These are phyloP conservation scores for Anolis carolinensis DNA, from an alignment of 2,113 vertebrate species.

Conservation along the genomic window DNA sequence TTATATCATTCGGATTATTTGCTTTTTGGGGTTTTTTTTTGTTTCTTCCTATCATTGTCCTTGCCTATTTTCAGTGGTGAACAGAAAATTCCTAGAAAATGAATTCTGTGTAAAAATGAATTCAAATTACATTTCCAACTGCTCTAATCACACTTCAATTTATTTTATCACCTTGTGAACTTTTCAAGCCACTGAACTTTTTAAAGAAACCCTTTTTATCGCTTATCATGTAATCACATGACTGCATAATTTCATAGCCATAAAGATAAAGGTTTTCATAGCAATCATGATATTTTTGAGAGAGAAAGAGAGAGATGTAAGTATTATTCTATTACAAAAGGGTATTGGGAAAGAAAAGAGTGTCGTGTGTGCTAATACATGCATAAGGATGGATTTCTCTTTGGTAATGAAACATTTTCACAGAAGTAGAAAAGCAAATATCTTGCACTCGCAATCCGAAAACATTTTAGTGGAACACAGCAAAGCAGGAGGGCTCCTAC, in stretches of 20 bases:
- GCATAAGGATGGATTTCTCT: too few relatives aligned
- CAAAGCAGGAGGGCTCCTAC: too few relatives aligned
- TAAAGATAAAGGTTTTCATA: background rate
- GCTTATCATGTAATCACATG: background rate
- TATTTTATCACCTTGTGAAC: background rate
- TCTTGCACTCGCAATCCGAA: too few relatives aligned
- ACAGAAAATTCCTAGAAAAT: background rate
- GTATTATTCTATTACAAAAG: too few relatives aligned
- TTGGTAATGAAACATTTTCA: too few relatives aligned
- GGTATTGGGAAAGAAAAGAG: too few relatives aligned
- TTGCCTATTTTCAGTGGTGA: background rate
- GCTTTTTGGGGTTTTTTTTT: background rate
- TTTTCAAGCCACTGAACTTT: background rate
- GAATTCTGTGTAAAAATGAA: background rate
- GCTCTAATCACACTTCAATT: background rate
- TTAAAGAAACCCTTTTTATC: background rate
- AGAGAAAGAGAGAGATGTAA: background rate
- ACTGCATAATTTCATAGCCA: background rate
- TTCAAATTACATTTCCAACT: background rate
- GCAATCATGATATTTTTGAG: background rate
- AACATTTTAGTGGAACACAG: too few relatives aligned
- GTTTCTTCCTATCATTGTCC: background rate
- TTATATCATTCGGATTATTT: background rate
- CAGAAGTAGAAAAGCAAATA: too few relatives aligned
- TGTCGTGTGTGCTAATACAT: too few relatives aligned